Conservation (phyloP, 2,113 vertebrate genomes). For the Excalfactoria chinensis region DNA sequence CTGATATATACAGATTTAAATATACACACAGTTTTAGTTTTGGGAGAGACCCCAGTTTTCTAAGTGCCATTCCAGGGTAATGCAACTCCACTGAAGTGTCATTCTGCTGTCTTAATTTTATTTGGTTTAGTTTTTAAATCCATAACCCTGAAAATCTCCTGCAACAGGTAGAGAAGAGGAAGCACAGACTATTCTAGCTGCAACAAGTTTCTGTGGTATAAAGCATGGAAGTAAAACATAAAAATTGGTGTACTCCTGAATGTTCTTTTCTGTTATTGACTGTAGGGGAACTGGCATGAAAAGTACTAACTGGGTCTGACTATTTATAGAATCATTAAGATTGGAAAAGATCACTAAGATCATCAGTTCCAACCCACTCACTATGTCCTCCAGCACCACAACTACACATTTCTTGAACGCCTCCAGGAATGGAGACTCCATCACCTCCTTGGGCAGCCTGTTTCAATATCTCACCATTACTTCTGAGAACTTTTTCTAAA, state of each 20-base stretch:
- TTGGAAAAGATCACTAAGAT: neutral
- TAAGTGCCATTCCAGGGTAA: neutral
- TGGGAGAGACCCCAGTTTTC: neutral
- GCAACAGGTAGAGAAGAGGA: neutral
- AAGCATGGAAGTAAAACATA: neutral
- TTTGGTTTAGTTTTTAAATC: neutral
- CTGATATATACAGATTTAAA: neutral
- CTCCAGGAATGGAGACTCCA: neutral
- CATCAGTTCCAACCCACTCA: neutral
- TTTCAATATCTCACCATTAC: too few relatives aligned
- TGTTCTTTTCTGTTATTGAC: neutral
- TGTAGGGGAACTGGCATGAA: neutral
- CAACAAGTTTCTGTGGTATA: neutral
- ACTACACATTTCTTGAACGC: neutral
- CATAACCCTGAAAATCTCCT: neutral
- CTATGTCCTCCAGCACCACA: neutral
- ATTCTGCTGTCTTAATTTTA: accelerated
- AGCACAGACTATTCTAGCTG: neutral
- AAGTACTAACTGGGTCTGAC: neutral
- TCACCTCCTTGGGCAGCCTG: too few relatives aligned
- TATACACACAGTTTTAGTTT: neutral
- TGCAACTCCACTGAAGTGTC: neutral
- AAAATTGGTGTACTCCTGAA: neutral
- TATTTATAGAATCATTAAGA: neutral
- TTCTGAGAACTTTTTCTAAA: too few relatives aligned